Evolutionary conservation across 1,140 invertebrate genomes (phyloP), one percentile per base, ranked within the genome.

Genomic region (Lethocerus indicus): DNA sequence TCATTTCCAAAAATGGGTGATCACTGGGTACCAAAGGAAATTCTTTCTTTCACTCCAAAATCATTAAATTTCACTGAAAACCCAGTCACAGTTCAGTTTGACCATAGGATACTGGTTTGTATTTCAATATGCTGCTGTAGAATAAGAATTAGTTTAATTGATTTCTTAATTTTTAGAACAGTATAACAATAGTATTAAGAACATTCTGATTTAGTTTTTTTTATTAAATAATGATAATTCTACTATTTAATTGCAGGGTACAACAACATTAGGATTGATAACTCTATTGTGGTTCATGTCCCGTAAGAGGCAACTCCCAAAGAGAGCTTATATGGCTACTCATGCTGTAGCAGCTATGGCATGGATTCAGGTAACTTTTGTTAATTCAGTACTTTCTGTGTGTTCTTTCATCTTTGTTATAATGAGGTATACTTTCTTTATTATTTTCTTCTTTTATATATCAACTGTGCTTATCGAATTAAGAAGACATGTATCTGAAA

Each of bases 1-100:
- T 88, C 90, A 2, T 99, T 94, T 71, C 95, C 95, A 1, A 95
- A 94, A 71, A 97, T 97, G 89, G 92, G 81, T 2, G 87, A 96
- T 63, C 71, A 72, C 52, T 98, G 92, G 92, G 80, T 99, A 28
- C 95, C 95, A 0, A 74, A 83, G 43, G 93, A 98, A 64, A 74
- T 95, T 51, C 61, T 91, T 24, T 70, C 76, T 0, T 67, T 87
- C 42, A 62, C 69, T 12, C 93, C 94, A 0, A 64, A 64, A 25
- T 63, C 81, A 49, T 77, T 71, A 53, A 99, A 98, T 68, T 78
- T 98, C 50, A 93, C 92, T 3, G 94, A 98, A 72, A 99, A 99
- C 70, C 87, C 93, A 2, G 89, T 87, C 0, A 96, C 91, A 4
- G 89, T 95, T 20, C 95, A 99, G 64, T 96, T 98, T 64, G 80